Base-by-base conservation (phyloP, 2,888 invertebrate genomes). In the Rhynchonema sp. region DNA sequence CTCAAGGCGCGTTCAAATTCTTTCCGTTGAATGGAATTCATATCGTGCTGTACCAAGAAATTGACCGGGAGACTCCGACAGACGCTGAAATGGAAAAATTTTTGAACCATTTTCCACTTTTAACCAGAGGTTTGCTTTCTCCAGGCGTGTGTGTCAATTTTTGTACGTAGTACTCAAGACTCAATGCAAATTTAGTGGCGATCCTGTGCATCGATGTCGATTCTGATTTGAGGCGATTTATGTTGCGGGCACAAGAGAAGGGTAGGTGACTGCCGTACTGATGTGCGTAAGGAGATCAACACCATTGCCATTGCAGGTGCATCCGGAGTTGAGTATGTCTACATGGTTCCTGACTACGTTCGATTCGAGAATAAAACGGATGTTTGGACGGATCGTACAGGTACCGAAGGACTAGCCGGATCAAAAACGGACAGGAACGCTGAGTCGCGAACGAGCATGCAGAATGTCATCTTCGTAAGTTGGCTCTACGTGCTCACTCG, bases 51-150 rank as follows among this genome's bases (percentile, higher is more conserved):
- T 23, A 52, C 23, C 60, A 60, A 20, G 60, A 60, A 52, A 57
- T 60, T 27, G 53, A 30, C 29, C 22, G 60, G n/a, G 60, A 60
- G 25, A 23, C 25, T 27, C 60, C 60, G 29, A 60, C 38, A 1
- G 58, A 57, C 55, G 60, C 29, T 2, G 60, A 60, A 49, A 55
- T 60, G 23, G 60, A 60, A 30, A 46, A 46, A 23, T 60, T 60
- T 38, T 30, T 60, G 27, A 60, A 23, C 53, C 30, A 52, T 46
- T 60, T 60, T 38, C 60, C 22, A 1, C 30, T 13, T 22, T 46
- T 60, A 25, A 60, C 60, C 25, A 55, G 55, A 55, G 30, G 55
- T 55, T 22, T 9, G 54, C n/a, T n/a, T n/a, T n/a, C n/a, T n/a
- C n/a, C n/a, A n/a, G n/a, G n/a, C n/a, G n/a, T n/a, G n/a, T n/a